Percentiles rank a stretch among this genome's conserved stretches.
phyloP scores from a whole-genome alignment of 2,113 vertebrate species.

The Eulemur macaco region DNA sequence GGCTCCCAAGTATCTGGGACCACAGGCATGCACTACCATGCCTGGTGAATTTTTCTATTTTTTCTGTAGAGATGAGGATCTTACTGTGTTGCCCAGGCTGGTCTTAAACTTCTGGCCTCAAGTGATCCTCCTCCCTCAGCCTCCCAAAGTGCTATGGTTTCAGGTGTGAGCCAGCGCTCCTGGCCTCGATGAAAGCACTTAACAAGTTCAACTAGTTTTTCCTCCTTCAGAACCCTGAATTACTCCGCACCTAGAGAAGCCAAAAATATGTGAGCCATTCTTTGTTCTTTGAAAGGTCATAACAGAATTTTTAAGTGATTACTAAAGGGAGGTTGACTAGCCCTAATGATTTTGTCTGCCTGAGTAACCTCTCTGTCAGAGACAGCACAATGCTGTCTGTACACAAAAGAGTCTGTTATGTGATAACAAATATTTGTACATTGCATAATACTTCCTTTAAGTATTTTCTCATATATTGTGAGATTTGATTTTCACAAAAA shows the following conservation, averaged over 20 bases:
- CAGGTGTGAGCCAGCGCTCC: too few relatives aligned
- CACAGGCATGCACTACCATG: too few relatives aligned
- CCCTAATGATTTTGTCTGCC: constrained; percentile 10
- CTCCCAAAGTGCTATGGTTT: too few relatives aligned
- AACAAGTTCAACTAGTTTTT: background rate
- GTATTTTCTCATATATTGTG: constrained; percentile 1
- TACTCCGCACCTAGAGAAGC: background rate
- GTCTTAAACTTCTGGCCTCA: too few relatives aligned
- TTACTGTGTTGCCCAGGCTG: too few relatives aligned
- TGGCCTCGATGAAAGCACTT: background rate
- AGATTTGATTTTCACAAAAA: constrained; percentile 47
- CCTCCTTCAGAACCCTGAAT: background rate
- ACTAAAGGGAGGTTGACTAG: background rate
- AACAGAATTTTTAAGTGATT: constrained; percentile 33
- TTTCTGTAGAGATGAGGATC: too few relatives aligned
- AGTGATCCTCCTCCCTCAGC: too few relatives aligned
- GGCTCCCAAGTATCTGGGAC: too few relatives aligned
- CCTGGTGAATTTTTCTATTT: too few relatives aligned
- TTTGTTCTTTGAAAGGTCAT: background rate
- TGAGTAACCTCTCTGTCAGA: background rate
- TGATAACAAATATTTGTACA: background rate
- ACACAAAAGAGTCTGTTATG: constrained; percentile 5
- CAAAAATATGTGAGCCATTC: background rate
- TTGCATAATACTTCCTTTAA: constrained; percentile 37
- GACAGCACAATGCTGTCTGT: background rate